Percentiles rank a stretch among this genome's conserved stretches.
These are phyloP conservation scores for Clytia hemisphaerica DNA, from an alignment of 30 jellyfish, hydroid and myxozoan species.

Conservation along the genomic window DNA sequence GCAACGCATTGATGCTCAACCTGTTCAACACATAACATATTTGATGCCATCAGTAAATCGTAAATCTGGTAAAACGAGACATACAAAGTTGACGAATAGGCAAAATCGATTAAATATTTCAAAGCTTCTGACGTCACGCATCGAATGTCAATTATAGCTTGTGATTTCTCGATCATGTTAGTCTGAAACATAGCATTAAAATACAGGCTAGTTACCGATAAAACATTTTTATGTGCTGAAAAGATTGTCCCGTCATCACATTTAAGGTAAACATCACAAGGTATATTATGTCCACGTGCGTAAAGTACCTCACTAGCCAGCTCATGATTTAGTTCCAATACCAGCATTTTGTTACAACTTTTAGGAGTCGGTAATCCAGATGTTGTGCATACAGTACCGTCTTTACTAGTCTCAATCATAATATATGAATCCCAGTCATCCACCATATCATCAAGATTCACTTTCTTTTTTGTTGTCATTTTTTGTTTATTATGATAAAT, in stretches of 20 bases:
- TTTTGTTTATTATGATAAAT: too few relatives aligned
- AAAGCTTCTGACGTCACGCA: constrained; percentile 52
- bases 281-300: constrained; percentile 32
- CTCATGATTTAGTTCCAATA: too few relatives aligned
- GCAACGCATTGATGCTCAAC: constrained; percentile 63
- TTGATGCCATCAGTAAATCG: constrained; percentile 49
- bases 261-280: constrained; percentile 57
- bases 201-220: constrained; percentile 73
- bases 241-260: constrained; percentile 58
- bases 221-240: constrained; percentile 55
- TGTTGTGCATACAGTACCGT: too few relatives aligned
- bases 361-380: too few relatives aligned
- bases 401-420: too few relatives aligned
- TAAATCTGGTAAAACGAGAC: constrained; percentile 30
- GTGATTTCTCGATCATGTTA: constrained; percentile 55
- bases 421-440: too few relatives aligned
- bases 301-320: too few relatives aligned
- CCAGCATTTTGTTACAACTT: too few relatives aligned
- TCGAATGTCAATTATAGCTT: constrained; percentile 17
- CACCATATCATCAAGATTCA: too few relatives aligned
- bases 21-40: constrained; percentile 63
- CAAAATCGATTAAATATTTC: constrained; percentile 28
- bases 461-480: too few relatives aligned
- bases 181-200: constrained; percentile 72
- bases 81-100: constrained; percentile 32